Percentiles rank a stretch among this genome's conserved stretches.
Evolutionary conservation across 2,113 vertebrate species (phyloP).

Genomic region (Pelusios castaneus): DNA sequence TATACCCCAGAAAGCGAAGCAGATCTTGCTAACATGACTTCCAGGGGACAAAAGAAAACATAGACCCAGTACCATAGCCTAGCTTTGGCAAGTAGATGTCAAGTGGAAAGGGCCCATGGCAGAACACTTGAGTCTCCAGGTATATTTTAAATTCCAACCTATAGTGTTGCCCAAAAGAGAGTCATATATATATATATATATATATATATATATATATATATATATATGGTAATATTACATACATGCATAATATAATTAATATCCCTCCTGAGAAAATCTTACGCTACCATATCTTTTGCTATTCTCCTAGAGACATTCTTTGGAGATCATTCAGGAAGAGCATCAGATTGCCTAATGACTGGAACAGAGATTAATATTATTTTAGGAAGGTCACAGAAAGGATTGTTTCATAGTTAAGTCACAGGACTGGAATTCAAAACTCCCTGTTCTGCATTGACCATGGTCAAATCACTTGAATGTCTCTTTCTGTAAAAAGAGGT

Average conservation of each 20-base stretch:
- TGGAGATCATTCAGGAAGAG: background rate
- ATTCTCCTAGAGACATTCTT: background rate
- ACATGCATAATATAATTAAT: background rate
- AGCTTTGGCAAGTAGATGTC: background rate
- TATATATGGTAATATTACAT: background rate
- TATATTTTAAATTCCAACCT: background rate
- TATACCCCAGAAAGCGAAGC: background rate
- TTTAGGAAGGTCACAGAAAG: background rate
- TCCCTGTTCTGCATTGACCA: background rate
- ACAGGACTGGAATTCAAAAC: rapidly evolving
- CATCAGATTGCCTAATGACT: rapidly evolving
- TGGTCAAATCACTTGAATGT: background rate
- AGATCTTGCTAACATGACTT: constrained; percentile 26
- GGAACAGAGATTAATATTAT: rapidly evolving
- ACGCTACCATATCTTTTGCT: background rate
- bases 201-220: no score
- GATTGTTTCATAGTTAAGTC: background rate
- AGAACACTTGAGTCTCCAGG: background rate
- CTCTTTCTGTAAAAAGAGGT: rapidly evolving
- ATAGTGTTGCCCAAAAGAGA: background rate
- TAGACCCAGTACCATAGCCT: background rate
- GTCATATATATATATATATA: no score
- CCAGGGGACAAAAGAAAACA: background rate
- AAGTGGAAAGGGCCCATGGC: rapidly evolving
- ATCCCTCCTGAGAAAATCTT: background rate